Percentiles rank a stretch among this genome's conserved stretches.
Evolutionary conservation across 2,113 vertebrate genomes (phyloP).

Genomic region (Aix galericulata): DNA sequence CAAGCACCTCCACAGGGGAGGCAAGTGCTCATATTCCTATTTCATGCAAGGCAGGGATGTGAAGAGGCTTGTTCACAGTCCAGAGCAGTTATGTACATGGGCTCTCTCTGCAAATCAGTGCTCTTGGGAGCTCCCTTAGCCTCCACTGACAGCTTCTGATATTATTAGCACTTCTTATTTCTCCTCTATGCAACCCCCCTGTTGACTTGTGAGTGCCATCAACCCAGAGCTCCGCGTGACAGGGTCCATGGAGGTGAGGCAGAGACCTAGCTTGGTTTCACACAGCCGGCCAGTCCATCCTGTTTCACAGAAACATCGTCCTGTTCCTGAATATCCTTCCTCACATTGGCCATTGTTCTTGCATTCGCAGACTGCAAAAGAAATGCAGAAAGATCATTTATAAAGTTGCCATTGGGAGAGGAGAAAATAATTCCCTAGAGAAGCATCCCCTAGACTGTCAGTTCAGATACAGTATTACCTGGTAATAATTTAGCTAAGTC

Average conservation of each 20-base stretch:
- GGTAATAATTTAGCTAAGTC: neutral
- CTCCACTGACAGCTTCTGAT: neutral
- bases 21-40: neutral
- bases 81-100: neutral
- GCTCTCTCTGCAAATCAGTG: neutral
- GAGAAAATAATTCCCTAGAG: neutral
- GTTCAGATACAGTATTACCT: neutral
- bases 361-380: slow-evolving; percentile 86
- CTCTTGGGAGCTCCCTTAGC: neutral
- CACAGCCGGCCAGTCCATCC: slow-evolving; percentile 89
- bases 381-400: neutral
- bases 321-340: slow-evolving; percentile 80
- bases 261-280: slow-evolving; percentile 80
- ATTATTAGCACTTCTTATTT: neutral
- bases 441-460: neutral
- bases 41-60: neutral
- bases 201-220: neutral
- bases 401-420: neutral
- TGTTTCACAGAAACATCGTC: slow-evolving; percentile 86
- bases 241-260: neutral
- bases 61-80: neutral
- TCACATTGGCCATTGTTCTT: slow-evolving; percentile 85
- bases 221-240: accelerated
- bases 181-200: neutral
- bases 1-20: neutral